Conservation (phyloP, 35 echinoderm and acorn worm species). For the Heliocidaris erythrogramma region DNA sequence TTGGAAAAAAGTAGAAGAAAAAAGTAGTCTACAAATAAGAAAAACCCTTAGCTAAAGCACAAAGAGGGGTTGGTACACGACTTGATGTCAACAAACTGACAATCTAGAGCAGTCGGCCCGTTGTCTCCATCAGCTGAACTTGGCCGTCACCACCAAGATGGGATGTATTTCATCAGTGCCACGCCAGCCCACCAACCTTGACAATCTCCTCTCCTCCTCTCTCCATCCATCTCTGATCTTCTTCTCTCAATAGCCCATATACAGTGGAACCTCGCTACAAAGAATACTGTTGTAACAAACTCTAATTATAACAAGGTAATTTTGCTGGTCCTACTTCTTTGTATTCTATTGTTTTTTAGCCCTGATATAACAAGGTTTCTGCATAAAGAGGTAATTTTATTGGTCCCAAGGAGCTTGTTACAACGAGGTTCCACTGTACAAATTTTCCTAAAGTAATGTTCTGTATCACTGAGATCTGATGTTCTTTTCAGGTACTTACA, state of each 20-base stretch:
- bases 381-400: too few species aligned
- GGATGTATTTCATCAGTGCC: conserved; percentile 28
- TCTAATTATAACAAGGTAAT: too few species aligned
- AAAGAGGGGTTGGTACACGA: background rate
- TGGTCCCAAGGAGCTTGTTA: too few species aligned
- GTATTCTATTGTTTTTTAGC: too few species aligned
- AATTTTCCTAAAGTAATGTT: too few species aligned
- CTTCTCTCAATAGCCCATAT: background rate
- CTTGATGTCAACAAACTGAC: background rate
- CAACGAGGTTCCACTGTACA: too few species aligned
- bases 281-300: too few species aligned
- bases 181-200: conserved; percentile 4
- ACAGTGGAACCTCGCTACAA: too few species aligned
- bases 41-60: background rate
- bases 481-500: too few species aligned
- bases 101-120: background rate
- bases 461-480: too few species aligned
- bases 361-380: too few species aligned
- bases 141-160: conserved; percentile 23
- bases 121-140: background rate
- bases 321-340: too few species aligned
- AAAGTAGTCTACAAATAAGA: background rate
- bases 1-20: background rate
- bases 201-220: background rate
- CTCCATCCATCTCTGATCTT: background rate